Evolutionary conservation across 23 tunicate genomes (phyloP).

Genomic region (Trididemnum clinides): DNA sequence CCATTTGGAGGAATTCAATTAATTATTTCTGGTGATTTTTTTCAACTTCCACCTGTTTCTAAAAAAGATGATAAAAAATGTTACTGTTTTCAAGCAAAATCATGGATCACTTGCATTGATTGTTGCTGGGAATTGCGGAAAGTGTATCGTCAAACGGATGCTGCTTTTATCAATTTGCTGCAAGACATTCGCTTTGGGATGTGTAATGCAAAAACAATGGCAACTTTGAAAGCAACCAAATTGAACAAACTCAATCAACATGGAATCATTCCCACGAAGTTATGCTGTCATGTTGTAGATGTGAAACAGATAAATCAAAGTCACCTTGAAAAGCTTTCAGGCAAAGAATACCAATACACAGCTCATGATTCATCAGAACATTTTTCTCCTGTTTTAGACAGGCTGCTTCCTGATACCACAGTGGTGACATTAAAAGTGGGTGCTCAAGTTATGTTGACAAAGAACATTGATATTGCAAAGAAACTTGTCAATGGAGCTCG

Average conservation of each 20-base stretch:
- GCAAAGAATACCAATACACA: slow-evolving; percentile 17
- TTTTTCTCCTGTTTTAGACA: slow-evolving; percentile 45
- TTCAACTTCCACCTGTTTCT: slow-evolving; percentile 97
- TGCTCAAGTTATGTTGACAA: slow-evolving; percentile 95
- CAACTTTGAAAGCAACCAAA: slow-evolving; percentile 58
- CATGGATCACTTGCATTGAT: slow-evolving; percentile 63
- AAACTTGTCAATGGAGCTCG: slow-evolving; percentile 97
- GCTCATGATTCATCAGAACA: slow-evolving; percentile 60
- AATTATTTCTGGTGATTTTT: slow-evolving; percentile 95
- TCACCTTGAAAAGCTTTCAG: slow-evolving; percentile 57
- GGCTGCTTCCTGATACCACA: slow-evolving; percentile 75
- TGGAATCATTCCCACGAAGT: slow-evolving; percentile 84
- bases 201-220: slow-evolving; percentile 44
- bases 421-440: slow-evolving; percentile 66
- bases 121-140: slow-evolving; percentile 60
- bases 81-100: slow-evolving; percentile 72
- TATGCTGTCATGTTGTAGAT: slow-evolving; percentile 86
- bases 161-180: slow-evolving; percentile 49
- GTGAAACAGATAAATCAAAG: slow-evolving; percentile 68
- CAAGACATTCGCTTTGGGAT: slow-evolving; percentile 84
- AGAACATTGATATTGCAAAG: slow-evolving; percentile 66
- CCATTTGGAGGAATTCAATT: slow-evolving; percentile 99
- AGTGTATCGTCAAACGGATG: slow-evolving; percentile 81
- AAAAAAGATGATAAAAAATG: slow-evolving; percentile 67
- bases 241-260: slow-evolving; percentile 31